Percentiles rank a stretch among this genome's conserved stretches.
phyloP scores from a whole-genome alignment of 2,797 vertebrate genomes.

The Helicolenus hilgendorfi region DNA sequence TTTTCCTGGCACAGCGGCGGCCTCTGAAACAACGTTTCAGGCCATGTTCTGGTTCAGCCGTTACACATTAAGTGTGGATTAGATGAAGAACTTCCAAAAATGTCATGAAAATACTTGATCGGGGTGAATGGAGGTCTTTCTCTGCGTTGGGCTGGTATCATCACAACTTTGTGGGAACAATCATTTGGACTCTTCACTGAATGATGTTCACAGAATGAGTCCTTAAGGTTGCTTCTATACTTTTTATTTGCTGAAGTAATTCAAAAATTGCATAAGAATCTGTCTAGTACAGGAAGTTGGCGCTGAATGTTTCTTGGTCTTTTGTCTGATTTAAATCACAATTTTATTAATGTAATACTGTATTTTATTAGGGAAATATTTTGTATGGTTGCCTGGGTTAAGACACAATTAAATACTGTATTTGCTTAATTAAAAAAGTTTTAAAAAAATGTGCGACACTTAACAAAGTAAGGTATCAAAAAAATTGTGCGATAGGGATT shows the following conservation, averaged over 20 bases:
- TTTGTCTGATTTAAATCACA: background rate
- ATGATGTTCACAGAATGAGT: background rate
- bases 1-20: slow-evolving; percentile 65
- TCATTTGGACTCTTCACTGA: background rate
- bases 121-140: slow-evolving; percentile 52
- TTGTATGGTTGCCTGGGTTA: background rate
- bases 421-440: background rate
- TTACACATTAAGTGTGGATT: slow-evolving; percentile 74
- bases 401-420: background rate
- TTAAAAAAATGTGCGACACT: background rate
- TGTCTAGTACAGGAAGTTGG: background rate
- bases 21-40: slow-evolving; percentile 59
- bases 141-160: background rate
- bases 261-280: background rate
- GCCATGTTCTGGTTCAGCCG: slow-evolving; percentile 72
- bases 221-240: background rate
- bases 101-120: slow-evolving; percentile 67
- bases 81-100: slow-evolving; percentile 72
- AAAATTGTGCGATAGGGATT: background rate
- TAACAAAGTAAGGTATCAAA: background rate
- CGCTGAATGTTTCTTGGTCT: background rate
- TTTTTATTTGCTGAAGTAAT: background rate
- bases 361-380: background rate
- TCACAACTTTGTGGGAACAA: slow-evolving; percentile 27
- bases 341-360: background rate